Conservation (phyloP, 2,797 vertebrate genomes). For the Chelonia mydas region DNA sequence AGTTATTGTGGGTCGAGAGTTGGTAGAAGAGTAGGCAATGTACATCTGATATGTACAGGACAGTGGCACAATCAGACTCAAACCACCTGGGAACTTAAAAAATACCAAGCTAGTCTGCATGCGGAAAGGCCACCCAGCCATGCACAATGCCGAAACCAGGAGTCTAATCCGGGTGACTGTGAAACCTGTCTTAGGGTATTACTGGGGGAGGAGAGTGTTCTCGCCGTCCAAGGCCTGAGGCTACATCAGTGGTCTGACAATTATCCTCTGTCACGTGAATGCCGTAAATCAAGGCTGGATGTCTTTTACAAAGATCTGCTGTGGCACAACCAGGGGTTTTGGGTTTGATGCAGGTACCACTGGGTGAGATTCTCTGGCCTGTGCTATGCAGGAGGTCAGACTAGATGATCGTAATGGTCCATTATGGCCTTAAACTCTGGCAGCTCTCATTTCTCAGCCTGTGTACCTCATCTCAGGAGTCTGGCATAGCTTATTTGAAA, state of each 20-base stretch:
- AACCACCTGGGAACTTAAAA: background rate
- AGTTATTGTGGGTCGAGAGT: background rate
- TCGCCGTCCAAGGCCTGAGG: background rate
- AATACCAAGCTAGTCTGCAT: background rate
- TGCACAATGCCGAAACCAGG: background rate
- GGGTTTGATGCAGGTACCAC: background rate
- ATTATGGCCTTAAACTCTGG: constrained; percentile 52
- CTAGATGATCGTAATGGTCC: constrained; percentile 33
- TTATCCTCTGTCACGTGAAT: background rate
- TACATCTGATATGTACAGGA: background rate
- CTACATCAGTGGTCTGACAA: background rate
- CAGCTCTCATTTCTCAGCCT: constrained; percentile 67
- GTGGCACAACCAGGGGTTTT: background rate
- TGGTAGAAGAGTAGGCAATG: background rate
- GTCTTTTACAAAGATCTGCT: background rate
- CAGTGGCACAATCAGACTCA: background rate
- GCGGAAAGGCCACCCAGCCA: background rate
- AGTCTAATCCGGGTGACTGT: background rate
- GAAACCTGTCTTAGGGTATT: background rate
- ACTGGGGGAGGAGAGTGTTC: background rate
- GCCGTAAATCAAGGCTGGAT: background rate
- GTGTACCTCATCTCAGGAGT: constrained; percentile 25
- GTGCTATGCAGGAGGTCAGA: constrained; percentile 7
- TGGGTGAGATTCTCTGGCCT: constrained; percentile 12
- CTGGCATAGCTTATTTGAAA: constrained; percentile 37